These are phyloP conservation scores for Oncorhynchus keta DNA, from an alignment of 2,113 vertebrate genomes.

Conservation along the genomic window DNA sequence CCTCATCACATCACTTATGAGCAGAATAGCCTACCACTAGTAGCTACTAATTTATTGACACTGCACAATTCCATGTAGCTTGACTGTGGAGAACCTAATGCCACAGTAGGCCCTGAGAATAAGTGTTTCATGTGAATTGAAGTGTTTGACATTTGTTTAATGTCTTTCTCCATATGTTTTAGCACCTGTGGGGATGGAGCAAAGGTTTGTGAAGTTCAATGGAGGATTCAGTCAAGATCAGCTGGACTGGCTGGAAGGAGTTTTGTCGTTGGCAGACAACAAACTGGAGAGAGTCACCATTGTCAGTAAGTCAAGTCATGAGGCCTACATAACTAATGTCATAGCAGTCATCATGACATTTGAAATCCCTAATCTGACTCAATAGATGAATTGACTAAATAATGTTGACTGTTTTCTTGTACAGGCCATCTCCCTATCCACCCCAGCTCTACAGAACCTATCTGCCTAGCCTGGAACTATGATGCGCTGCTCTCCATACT, in stretches of 20 bases:
- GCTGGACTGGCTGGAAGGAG: constrained; percentile 83
- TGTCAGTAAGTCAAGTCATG: constrained; percentile 77
- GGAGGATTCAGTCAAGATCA: constrained; percentile 89
- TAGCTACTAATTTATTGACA: neutral
- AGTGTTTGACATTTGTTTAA: no score
- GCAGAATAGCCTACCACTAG: no score
- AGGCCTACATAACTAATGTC: neutral
- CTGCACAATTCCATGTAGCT: neutral
- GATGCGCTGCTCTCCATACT: constrained; percentile 75
- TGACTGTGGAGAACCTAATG: no score
- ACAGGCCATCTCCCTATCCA: constrained; percentile 91
- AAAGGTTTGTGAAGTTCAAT: constrained; percentile 86
- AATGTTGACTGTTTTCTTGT: constrained; percentile 13
- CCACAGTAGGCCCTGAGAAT: no score
- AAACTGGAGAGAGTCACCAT: constrained; percentile 84
- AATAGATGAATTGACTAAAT: no score
- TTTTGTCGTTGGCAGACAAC: constrained; percentile 81
- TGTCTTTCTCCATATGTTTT: neutral
- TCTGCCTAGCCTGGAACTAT: constrained; percentile 90
- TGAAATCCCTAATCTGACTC: constrained; percentile 9
- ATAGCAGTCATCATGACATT: neutral
- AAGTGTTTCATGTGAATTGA: no score
- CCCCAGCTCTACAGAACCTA: constrained; percentile 68
- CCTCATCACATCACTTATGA: no score
- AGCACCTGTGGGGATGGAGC: constrained; percentile 29